phyloP scores from a whole-genome alignment of 2,888 invertebrate species.

The Venusia cambrica region DNA sequence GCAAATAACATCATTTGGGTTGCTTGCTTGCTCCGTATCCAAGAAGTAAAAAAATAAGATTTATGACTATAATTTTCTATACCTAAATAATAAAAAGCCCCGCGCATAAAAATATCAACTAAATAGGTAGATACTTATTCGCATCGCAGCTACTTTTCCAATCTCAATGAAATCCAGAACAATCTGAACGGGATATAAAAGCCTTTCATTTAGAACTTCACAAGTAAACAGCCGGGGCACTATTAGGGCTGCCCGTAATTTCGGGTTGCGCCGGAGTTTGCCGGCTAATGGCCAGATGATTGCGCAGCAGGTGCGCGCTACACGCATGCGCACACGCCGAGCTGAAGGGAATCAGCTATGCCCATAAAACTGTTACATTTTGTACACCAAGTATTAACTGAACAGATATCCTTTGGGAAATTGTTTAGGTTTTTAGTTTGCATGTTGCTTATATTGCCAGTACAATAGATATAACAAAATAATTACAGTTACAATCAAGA shows the following conservation, averaged over 20 bases:
- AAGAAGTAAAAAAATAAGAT: no score
- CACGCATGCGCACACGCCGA: slow-evolving; percentile 72
- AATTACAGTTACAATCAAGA: no score
- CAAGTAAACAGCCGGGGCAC: slow-evolving; percentile 18
- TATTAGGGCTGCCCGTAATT: slow-evolving; percentile 23
- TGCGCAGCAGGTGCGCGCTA: slow-evolving; percentile 64
- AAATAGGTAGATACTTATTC: no score
- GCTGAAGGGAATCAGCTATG: slow-evolving; percentile 25
- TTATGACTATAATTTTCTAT: no score
- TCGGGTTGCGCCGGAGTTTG: slow-evolving; percentile 19
- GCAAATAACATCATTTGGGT: no score
- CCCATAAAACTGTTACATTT: slow-evolving; percentile 8
- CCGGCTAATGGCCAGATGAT: slow-evolving; percentile 53
- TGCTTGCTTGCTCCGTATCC: no score
- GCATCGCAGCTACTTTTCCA: not conserved
- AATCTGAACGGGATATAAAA: slow-evolving; percentile 1
- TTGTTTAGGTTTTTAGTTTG: no score
- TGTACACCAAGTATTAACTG: not conserved
- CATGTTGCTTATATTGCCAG: no score
- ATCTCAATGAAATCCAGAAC: slow-evolving; percentile 4
- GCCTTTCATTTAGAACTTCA: slow-evolving; percentile 14
- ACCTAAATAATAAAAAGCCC: no score
- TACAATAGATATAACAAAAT: no score
- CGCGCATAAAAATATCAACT: no score
- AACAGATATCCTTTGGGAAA: no score